phyloP scores from a whole-genome alignment of 2,888 invertebrate genomes.

The Drosophila falleni region DNA sequence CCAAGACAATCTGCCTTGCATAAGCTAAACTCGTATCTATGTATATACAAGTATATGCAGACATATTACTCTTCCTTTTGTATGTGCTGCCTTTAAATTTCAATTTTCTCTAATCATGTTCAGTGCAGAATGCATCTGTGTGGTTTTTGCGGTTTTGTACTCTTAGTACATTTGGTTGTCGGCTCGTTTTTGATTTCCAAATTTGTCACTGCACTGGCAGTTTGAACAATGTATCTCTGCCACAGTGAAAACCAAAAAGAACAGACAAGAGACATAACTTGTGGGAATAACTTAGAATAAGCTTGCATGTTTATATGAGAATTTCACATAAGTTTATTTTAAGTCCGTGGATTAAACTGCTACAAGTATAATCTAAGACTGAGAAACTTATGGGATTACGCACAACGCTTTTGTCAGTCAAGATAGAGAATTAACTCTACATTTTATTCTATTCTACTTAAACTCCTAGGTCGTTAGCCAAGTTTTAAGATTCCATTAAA shows the following conservation, averaged over 20 bases:
- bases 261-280: constrained; percentile 6
- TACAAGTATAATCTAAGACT: not conserved
- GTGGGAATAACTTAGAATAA: constrained; percentile 3
- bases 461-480: not conserved
- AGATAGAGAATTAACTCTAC: not conserved
- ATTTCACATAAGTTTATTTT: constrained; percentile 5
- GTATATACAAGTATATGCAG: not conserved
- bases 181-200: constrained; percentile 52
- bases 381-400: not conserved
- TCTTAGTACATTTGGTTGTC: constrained; percentile 19
- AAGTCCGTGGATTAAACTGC: not conserved
- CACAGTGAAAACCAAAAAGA: constrained; percentile 8
- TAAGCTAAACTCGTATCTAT: not conserved
- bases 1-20: not conserved
- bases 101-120: constrained; percentile 39
- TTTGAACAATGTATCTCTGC: constrained; percentile 14
- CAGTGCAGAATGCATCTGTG: constrained; percentile 54
- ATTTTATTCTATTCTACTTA: not conserved
- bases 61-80: constrained; percentile 2
- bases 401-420: not conserved
- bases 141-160: constrained; percentile 62
- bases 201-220: constrained; percentile 46
- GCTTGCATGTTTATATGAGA: constrained; percentile 1
- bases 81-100: constrained; percentile 33
- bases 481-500: not conserved